Evolutionary conservation across 1,140 invertebrate species (phyloP).

Genomic region (Psilanteris sp.): DNA sequence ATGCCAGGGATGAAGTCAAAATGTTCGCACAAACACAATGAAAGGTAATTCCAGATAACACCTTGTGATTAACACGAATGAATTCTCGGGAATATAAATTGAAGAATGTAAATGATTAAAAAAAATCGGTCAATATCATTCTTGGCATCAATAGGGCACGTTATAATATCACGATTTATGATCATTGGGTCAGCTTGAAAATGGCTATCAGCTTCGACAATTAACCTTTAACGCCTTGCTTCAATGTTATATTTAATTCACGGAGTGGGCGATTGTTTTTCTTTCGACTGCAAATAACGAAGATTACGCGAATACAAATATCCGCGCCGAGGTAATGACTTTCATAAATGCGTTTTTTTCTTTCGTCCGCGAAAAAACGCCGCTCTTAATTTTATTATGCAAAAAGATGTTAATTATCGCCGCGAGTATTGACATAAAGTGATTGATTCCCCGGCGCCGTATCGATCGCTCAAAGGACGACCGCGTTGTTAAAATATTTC

Average conservation of each 20-base stretch:
- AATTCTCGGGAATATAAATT: conserved; percentile 21
- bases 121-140: conserved; percentile 65
- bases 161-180: conserved; percentile 64
- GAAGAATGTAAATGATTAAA: conserved; percentile 43
- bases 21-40: too few relatives aligned
- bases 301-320: conserved; percentile 46
- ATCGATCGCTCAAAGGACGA: conserved; percentile 29
- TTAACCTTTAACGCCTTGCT: conserved; percentile 64
- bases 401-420: conserved; percentile 33
- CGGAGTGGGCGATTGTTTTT: conserved; percentile 63
- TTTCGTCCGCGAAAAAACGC: conserved; percentile 4
- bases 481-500: too few relatives aligned
- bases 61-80: conserved; percentile 2
- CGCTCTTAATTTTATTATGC: conserved; percentile 30
- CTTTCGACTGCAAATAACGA: conserved; percentile 56
- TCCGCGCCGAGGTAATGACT: too few relatives aligned
- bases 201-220: conserved; percentile 62
- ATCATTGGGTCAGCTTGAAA: conserved; percentile 62
- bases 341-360: conserved; percentile 16
- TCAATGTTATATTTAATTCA: conserved; percentile 63
- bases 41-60: not conserved
- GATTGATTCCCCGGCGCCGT: too few relatives aligned
- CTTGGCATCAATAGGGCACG: conserved; percentile 60
- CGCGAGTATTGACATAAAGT: conserved; percentile 44
- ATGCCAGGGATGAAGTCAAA: too few relatives aligned